Evolutionary conservation across 2,888 invertebrate genomes (phyloP), one percentile per base, ranked within the genome.

Genomic region (Chrysomela aeneicollis): DNA sequence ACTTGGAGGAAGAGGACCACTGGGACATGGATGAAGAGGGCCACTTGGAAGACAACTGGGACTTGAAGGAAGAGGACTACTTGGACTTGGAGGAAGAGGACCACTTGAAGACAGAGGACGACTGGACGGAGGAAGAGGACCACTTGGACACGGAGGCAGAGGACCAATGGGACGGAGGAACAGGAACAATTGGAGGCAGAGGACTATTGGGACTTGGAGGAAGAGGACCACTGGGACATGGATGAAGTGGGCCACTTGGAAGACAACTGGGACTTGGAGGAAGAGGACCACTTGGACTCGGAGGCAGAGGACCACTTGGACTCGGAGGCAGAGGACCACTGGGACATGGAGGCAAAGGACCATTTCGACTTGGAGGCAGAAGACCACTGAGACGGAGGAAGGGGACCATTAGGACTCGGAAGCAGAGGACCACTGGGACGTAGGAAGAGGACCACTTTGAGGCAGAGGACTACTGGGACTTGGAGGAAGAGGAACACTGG

Each of bases 1-100:
- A 22, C 4, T 30, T 12, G 12, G 18, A 47, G 30, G 55, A 35
- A 47, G 47, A 54, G 46, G 61, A 54, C 32, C 10, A 35, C n/a
- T 15, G 15, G 15, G 35, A 12, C 12, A 15, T 42, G 30, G 26
- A 35, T 1, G 37, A 37, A 12, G 42, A 26, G 17, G 42, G 17
- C 26, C 12, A 0, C 10, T 5, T 2, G 32, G 35, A 53, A 2
- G 37, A 37, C 18, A 12, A 35, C 32, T 35, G 10, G 32, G 32
- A 35, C 15, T 10, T 15, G 15, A 15, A 42, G 15, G 4, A 42
- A 42, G 42, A 15, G 42, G 42, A 15, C 42, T 15, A 35, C 10
- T 5, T 2, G 42, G 42, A 15, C 4, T 4, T 15, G 15, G 15
- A 42, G 15, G 15, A 42, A 15, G 42, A 15, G 9, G 35, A 35